Conservation (phyloP, 2,113 vertebrate species). For the Lamprotornis superbus region DNA sequence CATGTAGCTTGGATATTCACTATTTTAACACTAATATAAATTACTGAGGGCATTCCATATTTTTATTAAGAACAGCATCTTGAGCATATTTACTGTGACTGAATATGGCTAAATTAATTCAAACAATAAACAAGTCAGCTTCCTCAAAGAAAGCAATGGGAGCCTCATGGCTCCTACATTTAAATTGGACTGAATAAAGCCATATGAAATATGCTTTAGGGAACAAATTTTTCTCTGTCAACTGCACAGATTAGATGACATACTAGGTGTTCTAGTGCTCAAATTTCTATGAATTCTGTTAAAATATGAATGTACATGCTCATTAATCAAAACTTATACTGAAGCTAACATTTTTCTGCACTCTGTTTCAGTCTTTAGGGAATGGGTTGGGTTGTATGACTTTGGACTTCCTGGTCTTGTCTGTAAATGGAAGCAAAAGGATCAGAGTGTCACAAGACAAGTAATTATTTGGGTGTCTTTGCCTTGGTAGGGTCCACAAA, state of each 20-base stretch:
- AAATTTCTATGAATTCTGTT: slow-evolving; percentile 6
- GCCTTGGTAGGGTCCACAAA: background rate
- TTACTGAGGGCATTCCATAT: background rate
- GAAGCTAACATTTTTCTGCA: background rate
- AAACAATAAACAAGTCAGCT: slow-evolving; percentile 14
- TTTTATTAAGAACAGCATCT: slow-evolving; percentile 21
- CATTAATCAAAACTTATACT: background rate
- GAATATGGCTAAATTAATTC: slow-evolving; percentile 5
- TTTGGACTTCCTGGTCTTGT: background rate
- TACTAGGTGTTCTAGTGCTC: background rate
- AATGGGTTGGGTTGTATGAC: background rate
- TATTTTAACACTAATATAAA: background rate
- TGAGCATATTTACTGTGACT: background rate
- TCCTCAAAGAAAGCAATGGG: background rate
- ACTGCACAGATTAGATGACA: background rate
- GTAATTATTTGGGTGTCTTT: background rate
- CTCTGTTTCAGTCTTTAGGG: background rate
- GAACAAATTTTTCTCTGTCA: background rate
- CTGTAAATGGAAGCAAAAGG: background rate
- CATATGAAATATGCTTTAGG: background rate
- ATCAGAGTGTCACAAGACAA: background rate
- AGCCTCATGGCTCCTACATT: background rate
- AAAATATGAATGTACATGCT: background rate
- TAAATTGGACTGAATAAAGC: background rate
- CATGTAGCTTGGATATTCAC: background rate